Evolutionary conservation across 2,113 vertebrate species (phyloP).

Genomic region (Ptychochromis oligacanthus): DNA sequence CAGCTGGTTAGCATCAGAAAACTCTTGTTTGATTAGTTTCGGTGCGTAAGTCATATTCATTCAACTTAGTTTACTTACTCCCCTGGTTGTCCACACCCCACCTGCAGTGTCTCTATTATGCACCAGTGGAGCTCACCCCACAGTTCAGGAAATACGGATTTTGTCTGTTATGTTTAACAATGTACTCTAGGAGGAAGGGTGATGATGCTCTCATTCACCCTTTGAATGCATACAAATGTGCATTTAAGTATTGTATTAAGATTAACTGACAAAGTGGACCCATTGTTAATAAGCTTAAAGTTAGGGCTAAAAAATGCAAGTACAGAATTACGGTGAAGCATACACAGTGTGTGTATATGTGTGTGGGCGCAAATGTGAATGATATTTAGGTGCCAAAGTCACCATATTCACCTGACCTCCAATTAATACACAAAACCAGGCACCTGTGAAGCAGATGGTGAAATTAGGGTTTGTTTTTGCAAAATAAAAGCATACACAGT

Average conservation of each 20-base stretch:
- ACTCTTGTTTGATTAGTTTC: not conserved
- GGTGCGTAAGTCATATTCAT: not conserved
- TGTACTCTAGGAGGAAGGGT: not conserved
- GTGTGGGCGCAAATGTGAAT: not conserved
- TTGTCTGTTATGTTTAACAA: not conserved
- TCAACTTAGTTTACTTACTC: not conserved
- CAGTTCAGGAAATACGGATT: not conserved
- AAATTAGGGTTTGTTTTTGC: constrained; percentile 14
- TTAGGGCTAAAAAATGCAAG: not conserved
- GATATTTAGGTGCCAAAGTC: constrained; percentile 12
- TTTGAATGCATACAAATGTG: not conserved
- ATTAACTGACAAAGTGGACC: not conserved
- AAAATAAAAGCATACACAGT: not conserved
- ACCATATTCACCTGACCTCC: constrained; percentile 20
- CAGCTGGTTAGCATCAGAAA: not conserved
- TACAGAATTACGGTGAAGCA: constrained; percentile 6
- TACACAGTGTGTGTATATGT: not conserved
- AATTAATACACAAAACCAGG: constrained; percentile 33
- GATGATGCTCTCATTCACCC: not conserved
- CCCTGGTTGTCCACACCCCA: not conserved
- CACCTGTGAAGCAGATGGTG: constrained; percentile 47
- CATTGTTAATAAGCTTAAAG: not conserved
- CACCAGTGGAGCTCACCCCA: not conserved
- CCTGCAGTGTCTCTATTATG: not conserved
- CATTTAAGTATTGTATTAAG: not conserved